phyloP scores from a whole-genome alignment of 2,797 vertebrate genomes.

The Dermochelys coriacea region DNA sequence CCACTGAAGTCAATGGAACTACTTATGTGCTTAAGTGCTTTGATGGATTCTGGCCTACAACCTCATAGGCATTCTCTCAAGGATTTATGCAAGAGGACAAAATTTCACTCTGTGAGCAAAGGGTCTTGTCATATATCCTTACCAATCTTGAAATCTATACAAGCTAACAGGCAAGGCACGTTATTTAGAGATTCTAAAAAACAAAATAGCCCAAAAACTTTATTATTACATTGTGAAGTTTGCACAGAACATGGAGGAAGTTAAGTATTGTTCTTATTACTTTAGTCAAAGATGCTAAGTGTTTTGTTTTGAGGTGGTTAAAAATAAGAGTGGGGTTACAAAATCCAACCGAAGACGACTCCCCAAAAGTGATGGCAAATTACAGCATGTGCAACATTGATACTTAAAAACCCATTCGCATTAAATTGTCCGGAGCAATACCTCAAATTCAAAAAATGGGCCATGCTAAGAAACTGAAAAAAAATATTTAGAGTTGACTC shows the following conservation, averaged over 20 bases:
- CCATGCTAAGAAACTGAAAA: not conserved
- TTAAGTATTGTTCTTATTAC: not conserved
- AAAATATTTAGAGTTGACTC: not conserved
- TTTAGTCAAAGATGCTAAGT: not conserved
- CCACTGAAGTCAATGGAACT: not conserved
- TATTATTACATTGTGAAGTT: not conserved
- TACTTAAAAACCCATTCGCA: not conserved
- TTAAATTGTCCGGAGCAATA: not conserved
- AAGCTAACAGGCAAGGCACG: not conserved
- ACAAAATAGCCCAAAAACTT: not conserved
- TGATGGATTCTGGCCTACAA: not conserved
- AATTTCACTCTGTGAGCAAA: not conserved
- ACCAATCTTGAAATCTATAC: not conserved
- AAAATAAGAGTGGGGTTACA: not conserved
- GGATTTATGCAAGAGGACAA: not conserved
- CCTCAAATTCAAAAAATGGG: not conserved
- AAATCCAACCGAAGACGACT: not conserved
- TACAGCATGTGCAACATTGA: accelerated
- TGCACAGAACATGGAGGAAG: not conserved
- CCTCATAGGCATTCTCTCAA: not conserved
- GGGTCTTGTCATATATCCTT: not conserved
- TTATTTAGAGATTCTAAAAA: not conserved
- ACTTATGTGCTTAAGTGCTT: accelerated
- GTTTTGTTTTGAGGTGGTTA: not conserved
- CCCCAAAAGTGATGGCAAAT: not conserved